These are phyloP conservation scores for Gorilla gorilla DNA, from an alignment of 2,113 vertebrate species.

Conservation along the genomic window DNA sequence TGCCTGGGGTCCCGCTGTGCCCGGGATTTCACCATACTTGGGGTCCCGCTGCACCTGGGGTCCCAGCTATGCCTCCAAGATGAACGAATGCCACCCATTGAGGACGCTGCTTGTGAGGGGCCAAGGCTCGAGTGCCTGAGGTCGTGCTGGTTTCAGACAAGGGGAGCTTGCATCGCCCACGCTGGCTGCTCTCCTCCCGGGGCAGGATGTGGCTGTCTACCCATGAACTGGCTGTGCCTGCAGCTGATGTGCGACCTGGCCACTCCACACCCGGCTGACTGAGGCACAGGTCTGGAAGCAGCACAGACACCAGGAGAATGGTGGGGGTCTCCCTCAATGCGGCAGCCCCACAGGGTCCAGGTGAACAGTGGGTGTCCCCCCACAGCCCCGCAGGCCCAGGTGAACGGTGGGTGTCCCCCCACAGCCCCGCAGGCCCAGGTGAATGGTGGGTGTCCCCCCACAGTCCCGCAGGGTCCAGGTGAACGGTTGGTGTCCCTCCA, in stretches of 20 bases:
- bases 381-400: too few species aligned
- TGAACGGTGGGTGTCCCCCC: not conserved
- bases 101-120: too few species aligned
- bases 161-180: not conserved
- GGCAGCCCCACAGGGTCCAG: not conserved
- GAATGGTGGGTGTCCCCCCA: not conserved
- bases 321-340: too few species aligned
- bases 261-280: not conserved
- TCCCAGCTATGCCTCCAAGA: not conserved
- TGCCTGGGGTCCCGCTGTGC: too few species aligned
- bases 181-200: too few species aligned
- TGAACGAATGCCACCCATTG: fast-evolving
- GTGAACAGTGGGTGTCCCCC: not conserved
- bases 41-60: not conserved
- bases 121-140: not conserved
- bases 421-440: too few species aligned
- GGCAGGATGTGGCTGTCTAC: not conserved
- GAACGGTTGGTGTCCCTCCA: too few species aligned
- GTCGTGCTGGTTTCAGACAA: not conserved
- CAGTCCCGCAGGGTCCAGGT: too few species aligned
- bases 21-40: too few species aligned
- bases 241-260: not conserved
- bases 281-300: not conserved
- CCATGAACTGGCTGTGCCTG: fast-evolving
- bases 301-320: too few species aligned